phyloP scores from a whole-genome alignment of 2,888 invertebrate genomes.

The Callyntrura guangdongensis region DNA sequence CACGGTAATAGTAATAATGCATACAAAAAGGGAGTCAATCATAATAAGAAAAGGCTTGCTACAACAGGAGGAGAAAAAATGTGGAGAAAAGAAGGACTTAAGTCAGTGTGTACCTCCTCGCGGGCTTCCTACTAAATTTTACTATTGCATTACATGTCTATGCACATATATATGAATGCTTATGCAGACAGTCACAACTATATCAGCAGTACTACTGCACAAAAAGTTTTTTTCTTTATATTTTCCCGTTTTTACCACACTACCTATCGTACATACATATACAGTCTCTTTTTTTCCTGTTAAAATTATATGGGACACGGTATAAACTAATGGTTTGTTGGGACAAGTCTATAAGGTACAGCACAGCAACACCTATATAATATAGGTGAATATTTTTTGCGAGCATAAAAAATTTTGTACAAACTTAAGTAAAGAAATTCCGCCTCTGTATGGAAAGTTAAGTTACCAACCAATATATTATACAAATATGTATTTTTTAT shows the following conservation, averaged over 20 bases:
- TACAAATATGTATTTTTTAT: slow-evolving; percentile 49
- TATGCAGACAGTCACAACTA: not conserved
- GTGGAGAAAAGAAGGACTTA: slow-evolving; percentile 24
- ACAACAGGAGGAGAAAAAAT: slow-evolving; percentile 26
- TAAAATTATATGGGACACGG: slow-evolving; percentile 58
- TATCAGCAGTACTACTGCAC: not conserved
- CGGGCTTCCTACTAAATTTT: slow-evolving; percentile 36
- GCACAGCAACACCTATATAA: not conserved
- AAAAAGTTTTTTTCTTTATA: not conserved
- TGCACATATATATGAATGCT: not conserved
- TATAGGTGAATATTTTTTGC: not conserved
- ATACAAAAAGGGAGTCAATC: slow-evolving; percentile 50
- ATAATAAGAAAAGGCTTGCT: slow-evolving; percentile 57
- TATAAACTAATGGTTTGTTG: slow-evolving; percentile 28
- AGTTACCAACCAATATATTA: not conserved
- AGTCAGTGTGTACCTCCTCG: slow-evolving; percentile 36
- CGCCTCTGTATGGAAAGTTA: not conserved
- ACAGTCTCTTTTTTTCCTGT: slow-evolving; percentile 12
- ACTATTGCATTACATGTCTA: slow-evolving; percentile 32
- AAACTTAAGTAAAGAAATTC: slow-evolving; percentile 14
- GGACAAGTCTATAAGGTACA: not conserved
- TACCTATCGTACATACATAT: not conserved
- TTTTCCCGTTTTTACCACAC: not conserved
- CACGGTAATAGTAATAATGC: slow-evolving; percentile 56
- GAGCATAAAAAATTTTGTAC: not conserved